Percentiles rank a stretch among this genome's conserved stretches.
These are phyloP conservation scores for Agrypnus murinus DNA, from an alignment of 2,888 invertebrate species.

Conservation along the genomic window DNA sequence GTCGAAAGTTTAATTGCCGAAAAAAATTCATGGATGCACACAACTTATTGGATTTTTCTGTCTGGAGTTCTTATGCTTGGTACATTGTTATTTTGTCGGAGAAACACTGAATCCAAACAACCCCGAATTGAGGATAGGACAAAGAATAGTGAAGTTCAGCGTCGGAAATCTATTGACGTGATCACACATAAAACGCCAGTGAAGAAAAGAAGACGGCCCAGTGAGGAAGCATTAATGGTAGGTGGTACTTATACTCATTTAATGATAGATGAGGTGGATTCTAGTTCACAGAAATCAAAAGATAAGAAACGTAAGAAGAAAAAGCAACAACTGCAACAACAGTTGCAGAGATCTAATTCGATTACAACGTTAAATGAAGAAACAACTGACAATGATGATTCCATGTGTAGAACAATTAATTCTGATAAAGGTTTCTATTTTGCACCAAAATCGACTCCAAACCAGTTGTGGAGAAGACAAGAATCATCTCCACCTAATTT, in stretches of 20 bases:
- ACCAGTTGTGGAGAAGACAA: constrained; percentile 53
- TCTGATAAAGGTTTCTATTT: constrained; percentile 47
- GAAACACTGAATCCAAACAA: constrained; percentile 65
- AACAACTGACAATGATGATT: constrained; percentile 45
- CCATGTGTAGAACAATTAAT: constrained; percentile 35
- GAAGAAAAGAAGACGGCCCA: constrained; percentile 79
- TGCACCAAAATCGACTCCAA: constrained; percentile 49
- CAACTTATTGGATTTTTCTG: constrained; percentile 74
- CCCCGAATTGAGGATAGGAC: constrained; percentile 35
- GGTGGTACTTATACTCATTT: constrained; percentile 75
- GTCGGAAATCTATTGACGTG: constrained; percentile 81
- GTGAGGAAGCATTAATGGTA: constrained; percentile 81
- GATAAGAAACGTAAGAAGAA: constrained; percentile 64
- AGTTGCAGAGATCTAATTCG: constrained; percentile 60
- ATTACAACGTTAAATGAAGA: constrained; percentile 60
- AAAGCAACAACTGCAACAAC: constrained; percentile 50
- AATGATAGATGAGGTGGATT: constrained; percentile 73
- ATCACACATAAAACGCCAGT: constrained; percentile 74
- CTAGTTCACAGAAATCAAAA: constrained; percentile 61
- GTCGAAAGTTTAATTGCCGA: constrained; percentile 78
- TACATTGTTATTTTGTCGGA: constrained; percentile 73
- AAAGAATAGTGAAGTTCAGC: constrained; percentile 60
- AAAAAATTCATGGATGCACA: constrained; percentile 78
- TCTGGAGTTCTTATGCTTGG: constrained; percentile 72
- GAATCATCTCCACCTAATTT: constrained; percentile 55